Base-by-base conservation (phyloP, 2,888 invertebrate species). In the Lasioglossum marginatum region DNA sequence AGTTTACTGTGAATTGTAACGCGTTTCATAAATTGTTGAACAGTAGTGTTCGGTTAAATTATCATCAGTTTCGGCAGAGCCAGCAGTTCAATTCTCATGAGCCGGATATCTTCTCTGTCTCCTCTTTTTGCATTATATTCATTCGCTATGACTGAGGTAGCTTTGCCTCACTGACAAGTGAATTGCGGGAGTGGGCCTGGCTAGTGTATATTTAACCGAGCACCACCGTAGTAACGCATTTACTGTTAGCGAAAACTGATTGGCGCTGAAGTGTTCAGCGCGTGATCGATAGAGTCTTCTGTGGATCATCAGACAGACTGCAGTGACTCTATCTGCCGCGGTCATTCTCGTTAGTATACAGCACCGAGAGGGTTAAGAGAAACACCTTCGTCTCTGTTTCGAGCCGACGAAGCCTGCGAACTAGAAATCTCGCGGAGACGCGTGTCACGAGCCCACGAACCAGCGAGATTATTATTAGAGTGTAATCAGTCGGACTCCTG, bases 361-460 rank as follows among this genome's bases (percentile, higher is more conserved):
- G 52, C 52, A 52, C 52, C 52, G 52, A 23, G 23, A 52, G 52
- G 52, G 52, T 52, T 52, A 23, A 52, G 52, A 52, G 52, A 52
- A 52, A 52, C 52, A 52, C 52, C 52, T 52, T 52, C 10, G 23
- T 27, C 31, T 31, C 31, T 14, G 60, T 66, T 34, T 66, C 66
- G 66, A 66, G 34, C 34, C 34, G 66, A 34, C 66, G 66, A 66
- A 34, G 66, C 10, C 10, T 31, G 66, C 31, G 66, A 6, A 63
- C 16, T 34, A 66, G 16, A 34, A 19, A 66, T 19, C 66, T 66
- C 34, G 34, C 66, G 34, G 66, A 66, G 34, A 66, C 19, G 34
- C 66, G 34, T 34, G 66, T 66, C 34, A 19, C 19, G 66, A 66
- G 66, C 66, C 31, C 6, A 52, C 68, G 77, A 70, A n/a, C 43